Evolutionary conservation across 2,797 vertebrate genomes (phyloP).

Genomic region (Austrolebias charrua): DNA sequence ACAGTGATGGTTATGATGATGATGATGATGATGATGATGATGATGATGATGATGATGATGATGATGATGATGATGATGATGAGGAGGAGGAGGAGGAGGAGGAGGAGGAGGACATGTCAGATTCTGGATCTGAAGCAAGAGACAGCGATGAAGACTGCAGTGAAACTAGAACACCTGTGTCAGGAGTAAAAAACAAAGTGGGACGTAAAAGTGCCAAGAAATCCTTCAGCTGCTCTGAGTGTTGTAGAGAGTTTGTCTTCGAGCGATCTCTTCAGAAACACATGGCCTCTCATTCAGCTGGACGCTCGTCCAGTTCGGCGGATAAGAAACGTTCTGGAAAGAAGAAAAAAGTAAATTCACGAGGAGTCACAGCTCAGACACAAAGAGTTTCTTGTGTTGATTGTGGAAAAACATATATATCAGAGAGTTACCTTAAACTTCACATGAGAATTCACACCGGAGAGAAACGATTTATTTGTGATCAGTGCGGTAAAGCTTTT

Average conservation of each 20-base stretch:
- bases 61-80: neutral
- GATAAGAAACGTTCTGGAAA: neutral
- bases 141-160: neutral
- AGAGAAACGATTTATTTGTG: neutral
- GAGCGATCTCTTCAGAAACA: constrained; percentile 17
- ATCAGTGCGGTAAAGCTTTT: constrained; percentile 5
- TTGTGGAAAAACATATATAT: constrained; percentile 4
- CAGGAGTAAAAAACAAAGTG: neutral
- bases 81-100: too few relatives aligned
- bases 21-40: neutral
- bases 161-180: neutral
- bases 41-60: neutral
- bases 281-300: neutral
- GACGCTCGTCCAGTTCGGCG: neutral
- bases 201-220: neutral
- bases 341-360: neutral
- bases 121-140: neutral
- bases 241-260: constrained; percentile 16
- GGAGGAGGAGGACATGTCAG: neutral
- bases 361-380: neutral
- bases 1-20: constrained; percentile 5
- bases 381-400: neutral
- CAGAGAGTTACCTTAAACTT: neutral
- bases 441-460: neutral
- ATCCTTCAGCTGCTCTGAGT: constrained; percentile 12